Percentiles rank a stretch among this genome's conserved stretches.
Evolutionary conservation across 64 coral and sea anemone genomes (phyloP).

Genomic region (Montipora efflorescens): DNA sequence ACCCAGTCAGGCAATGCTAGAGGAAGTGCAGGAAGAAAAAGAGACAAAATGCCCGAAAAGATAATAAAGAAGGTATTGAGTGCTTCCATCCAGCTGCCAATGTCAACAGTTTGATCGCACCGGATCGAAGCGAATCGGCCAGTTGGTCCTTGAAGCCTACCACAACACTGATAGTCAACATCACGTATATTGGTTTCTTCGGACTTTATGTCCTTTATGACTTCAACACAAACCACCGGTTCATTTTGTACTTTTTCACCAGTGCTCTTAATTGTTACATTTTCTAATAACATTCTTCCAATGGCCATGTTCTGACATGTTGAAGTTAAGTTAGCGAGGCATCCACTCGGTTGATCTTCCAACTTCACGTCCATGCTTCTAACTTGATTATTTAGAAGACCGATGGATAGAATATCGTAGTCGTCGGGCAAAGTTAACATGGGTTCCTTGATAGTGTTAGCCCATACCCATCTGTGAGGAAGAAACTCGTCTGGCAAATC

Average conservation of each 20-base stretch:
- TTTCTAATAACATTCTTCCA: background rate
- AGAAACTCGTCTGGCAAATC: background rate
- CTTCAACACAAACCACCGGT: no score
- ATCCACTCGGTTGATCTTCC: constrained; percentile 11
- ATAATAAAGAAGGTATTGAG: no score
- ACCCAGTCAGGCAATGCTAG: background rate
- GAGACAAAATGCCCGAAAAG: background rate
- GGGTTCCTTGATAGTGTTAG: background rate
- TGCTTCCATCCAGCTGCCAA: no score
- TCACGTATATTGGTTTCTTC: no score
- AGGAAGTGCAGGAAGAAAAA: background rate
- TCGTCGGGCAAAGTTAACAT: background rate
- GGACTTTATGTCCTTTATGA: no score
- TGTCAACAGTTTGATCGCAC: no score
- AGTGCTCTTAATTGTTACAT: background rate
- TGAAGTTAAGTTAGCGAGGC: background rate
- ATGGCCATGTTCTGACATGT: background rate
- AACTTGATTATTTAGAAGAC: background rate
- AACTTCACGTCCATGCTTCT: background rate
- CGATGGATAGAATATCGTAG: background rate
- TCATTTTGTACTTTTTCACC: no score
- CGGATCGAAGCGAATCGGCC: no score
- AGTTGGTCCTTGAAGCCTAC: no score
- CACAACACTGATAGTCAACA: no score
- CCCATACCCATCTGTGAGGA: constrained; percentile 13